These are phyloP conservation scores for Bombus terrestris DNA, from an alignment of 1,140 invertebrate species.

Conservation along the genomic window DNA sequence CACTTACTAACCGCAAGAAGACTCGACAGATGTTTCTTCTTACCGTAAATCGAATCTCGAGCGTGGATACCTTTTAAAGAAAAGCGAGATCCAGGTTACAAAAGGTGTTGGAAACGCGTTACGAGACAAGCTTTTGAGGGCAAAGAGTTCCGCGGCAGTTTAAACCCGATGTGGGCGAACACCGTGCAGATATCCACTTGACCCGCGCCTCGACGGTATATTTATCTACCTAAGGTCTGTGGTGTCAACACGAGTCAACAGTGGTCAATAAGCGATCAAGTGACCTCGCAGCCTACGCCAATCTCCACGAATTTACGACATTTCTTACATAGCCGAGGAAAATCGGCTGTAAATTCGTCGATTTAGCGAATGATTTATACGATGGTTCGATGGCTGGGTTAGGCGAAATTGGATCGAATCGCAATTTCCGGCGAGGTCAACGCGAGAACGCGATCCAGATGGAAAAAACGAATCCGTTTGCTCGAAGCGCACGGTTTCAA, in stretches of 20 bases:
- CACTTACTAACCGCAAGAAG: no score
- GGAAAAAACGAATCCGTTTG: background rate
- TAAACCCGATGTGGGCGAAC: conserved; percentile 78
- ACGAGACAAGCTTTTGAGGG: background rate
- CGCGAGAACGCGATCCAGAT: background rate
- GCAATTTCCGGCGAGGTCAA: background rate
- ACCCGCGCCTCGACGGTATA: conserved; percentile 78
- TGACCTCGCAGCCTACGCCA: conserved; percentile 79
- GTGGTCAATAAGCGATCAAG: conserved; percentile 83
- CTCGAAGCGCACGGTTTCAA: conserved; percentile 45
- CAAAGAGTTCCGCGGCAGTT: conserved; percentile 35
- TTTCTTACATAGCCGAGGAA: conserved; percentile 54
- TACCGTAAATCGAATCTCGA: no score
- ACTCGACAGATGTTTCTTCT: no score
- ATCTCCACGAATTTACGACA: conserved; percentile 62
- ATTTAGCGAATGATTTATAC: background rate
- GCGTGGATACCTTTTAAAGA: no score
- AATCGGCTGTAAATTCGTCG: background rate
- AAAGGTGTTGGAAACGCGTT: background rate
- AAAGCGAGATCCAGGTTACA: background rate
- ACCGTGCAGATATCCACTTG: conserved; percentile 79
- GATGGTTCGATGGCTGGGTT: background rate
- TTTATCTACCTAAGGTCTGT: conserved; percentile 82
- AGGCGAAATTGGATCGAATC: background rate
- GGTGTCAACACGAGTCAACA: conserved; percentile 83